Base-by-base conservation (phyloP, 2,797 vertebrate species). In the Threskiornis aethiopicus region DNA sequence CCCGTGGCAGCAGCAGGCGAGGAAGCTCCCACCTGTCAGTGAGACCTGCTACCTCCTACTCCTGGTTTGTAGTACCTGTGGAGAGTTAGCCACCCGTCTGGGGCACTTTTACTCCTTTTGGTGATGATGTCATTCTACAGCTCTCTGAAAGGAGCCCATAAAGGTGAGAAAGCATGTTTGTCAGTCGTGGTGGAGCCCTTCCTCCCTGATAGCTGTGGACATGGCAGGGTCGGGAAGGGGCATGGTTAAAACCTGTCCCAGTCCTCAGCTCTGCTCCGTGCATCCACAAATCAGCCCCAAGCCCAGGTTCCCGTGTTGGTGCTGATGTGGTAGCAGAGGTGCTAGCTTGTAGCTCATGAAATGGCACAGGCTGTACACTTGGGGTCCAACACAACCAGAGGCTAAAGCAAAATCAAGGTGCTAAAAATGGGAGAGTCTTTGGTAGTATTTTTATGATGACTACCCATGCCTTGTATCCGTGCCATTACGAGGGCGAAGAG, bases 151-250 rank as follows among this genome's bases (percentile, higher is more conserved):
- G 35, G 64, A 86, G 16, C 26, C 46, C 28, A 39, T n/a, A 46
- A 70, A 78, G 17, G 26, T 22, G 35, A 62, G 21, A 47, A 61
- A 71, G 31, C 42, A 61, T 1, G 2, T 73, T 49, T 90, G 29
- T 47, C 21, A 35, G 24, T 22, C 18, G 13, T 79, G 44, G 16
- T 16, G 4, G 79, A 75, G 26, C 44, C 46, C 37, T 77, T 67
- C 28, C 49, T 76, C 33, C 17, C 28, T 65, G 25, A 8, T 21
- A 84, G 42, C 28, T 88, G 44, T 55, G 61, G 39, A 70, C 37
- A 5, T 25, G 20, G 26, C 29, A 66, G 35, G 11, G 11, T 9
- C 1, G 0, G 39, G 41, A 78, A 11, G 3, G 13, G 6, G 1
- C 10, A 11, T 31, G 35, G 21, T 54, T 64, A 59, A 85, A 64